These are phyloP conservation scores for Scolopax mira DNA, from an alignment of 2,113 vertebrate genomes.

Conservation along the genomic window DNA sequence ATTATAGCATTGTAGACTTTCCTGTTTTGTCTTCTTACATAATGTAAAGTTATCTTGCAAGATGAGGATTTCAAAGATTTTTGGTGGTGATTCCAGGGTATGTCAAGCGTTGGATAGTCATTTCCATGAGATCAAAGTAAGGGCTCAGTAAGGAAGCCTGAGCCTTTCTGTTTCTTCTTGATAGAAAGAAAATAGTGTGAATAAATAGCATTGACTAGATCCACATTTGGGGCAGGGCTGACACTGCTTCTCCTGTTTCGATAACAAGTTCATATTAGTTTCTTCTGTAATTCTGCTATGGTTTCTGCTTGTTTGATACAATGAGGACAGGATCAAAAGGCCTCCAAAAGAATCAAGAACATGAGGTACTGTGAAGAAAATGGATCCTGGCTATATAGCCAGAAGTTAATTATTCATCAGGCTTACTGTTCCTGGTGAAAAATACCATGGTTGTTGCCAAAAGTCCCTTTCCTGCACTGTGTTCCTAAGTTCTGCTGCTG, in stretches of 20 bases:
- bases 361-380: not conserved
- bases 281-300: not conserved
- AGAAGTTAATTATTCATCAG: slow-evolving; percentile 44
- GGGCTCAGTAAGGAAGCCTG: not conserved
- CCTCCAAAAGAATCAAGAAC: not conserved
- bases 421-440: slow-evolving; percentile 6
- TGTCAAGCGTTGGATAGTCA: not conserved
- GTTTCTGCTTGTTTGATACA: not conserved
- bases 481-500: not conserved
- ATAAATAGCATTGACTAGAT: not conserved
- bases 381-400: not conserved
- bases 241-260: not conserved
- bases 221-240: not conserved
- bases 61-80: not conserved
- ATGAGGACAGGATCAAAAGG: not conserved
- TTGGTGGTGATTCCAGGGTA: not conserved
- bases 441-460: not conserved
- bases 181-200: not conserved
- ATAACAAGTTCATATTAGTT: not conserved
- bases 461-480: not conserved
- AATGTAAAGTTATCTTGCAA: not conserved
- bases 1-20: not conserved
- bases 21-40: not conserved
- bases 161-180: not conserved
- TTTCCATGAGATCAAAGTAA: not conserved